Evolutionary conservation across 2,888 invertebrate genomes (phyloP), one percentile per base, ranked within the genome.

Genomic region (Eulithis prunata): DNA sequence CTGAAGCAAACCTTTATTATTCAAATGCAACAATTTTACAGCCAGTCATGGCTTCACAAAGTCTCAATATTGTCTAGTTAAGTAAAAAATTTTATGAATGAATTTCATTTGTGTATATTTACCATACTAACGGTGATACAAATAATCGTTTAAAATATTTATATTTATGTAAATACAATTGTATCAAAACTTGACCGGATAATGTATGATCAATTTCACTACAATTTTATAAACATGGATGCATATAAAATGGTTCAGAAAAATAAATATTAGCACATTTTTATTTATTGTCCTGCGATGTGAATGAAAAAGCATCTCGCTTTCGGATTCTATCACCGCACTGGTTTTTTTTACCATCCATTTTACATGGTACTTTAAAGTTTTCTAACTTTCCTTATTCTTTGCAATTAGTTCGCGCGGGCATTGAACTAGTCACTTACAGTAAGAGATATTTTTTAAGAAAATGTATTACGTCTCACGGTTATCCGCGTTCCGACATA

Each of bases 111-210:
- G 2, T 21, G 49, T 49, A 21, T 53, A 38, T 38, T 41, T n/a
- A 38, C 43, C 28, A 43, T 41, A 51, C 12, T 49, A n/a, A n/a
- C 6, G 47, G 36, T 47, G 43, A 43, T 12, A 43, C 53, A 52
- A 53, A 41, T 13, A 57, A 63, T 57, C n/a, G n/a, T n/a, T n/a
- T n/a, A n/a, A 49, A 62, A 32, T 55, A 58, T 13, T 41, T 13
- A 53, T 53, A 64, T 49, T 43, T 52, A 46, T 38, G 52, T 57
- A 52, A 14, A 28, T 59, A 28, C 43, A 59, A 52, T 21, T 1
- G 21, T 21, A 21, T 21, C 21, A 21, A 54, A 59, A 59, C 11
- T 10, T 58, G 57, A 49, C 57, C 49, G 57, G 54, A 54, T 54
- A 54, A 41, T 54, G 54, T 54, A 54, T 14, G 6, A 36, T 38